Evolutionary conservation across 2,113 vertebrate genomes (phyloP).

Genomic region (Ptychochromis oligacanthus): DNA sequence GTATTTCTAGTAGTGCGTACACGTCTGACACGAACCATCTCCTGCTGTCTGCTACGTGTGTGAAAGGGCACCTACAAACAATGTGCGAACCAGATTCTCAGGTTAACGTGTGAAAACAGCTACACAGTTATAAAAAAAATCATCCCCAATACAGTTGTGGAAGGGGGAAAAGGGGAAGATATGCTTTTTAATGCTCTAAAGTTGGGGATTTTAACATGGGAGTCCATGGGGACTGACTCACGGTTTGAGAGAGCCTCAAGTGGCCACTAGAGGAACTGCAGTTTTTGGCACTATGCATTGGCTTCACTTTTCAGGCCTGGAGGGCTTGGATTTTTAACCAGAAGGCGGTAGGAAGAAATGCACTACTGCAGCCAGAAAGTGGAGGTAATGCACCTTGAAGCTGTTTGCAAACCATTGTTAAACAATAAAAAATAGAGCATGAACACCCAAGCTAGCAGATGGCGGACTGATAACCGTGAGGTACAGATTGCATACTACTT

Average conservation of each 20-base stretch:
- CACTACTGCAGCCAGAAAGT: not conserved
- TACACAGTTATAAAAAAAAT: too few relatives aligned
- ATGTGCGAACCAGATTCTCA: not conserved
- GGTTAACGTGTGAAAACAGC: too few relatives aligned
- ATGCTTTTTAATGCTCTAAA: too few relatives aligned
- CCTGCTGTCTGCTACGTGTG: not conserved
- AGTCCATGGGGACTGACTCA: too few relatives aligned
- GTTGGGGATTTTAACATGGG: too few relatives aligned
- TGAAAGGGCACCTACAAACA: not conserved
- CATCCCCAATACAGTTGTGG: not conserved
- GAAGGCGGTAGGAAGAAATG: not conserved
- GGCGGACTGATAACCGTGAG: not conserved
- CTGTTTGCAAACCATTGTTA: not conserved
- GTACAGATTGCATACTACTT: too few relatives aligned
- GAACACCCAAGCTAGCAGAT: not conserved
- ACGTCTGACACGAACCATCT: not conserved
- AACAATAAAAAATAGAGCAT: not conserved
- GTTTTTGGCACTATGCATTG: too few relatives aligned
- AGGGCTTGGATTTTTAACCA: not conserved
- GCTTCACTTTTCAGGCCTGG: too few relatives aligned
- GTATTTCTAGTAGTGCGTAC: not conserved
- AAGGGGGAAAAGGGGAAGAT: not conserved
- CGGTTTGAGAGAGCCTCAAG: too few relatives aligned
- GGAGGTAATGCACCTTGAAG: not conserved
- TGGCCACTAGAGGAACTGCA: too few relatives aligned